Evolutionary conservation across 2,888 invertebrate genomes (phyloP).

Genomic region (Leptarthrus brevirostris): DNA sequence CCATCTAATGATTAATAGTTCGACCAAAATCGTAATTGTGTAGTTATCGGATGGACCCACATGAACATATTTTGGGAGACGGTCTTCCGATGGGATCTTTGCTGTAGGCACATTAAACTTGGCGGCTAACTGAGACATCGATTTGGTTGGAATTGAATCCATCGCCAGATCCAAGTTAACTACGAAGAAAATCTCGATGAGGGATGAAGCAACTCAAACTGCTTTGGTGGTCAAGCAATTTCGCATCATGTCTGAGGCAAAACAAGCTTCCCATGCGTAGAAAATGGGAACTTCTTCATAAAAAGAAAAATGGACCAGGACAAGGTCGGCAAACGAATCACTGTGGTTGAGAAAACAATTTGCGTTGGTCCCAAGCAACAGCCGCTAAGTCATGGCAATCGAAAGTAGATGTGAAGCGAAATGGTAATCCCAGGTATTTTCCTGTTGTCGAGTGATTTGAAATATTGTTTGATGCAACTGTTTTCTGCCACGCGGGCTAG

Average conservation of each 20-base stretch:
- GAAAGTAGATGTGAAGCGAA: not conserved
- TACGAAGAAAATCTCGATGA: not conserved
- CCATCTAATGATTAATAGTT: constrained; percentile 48
- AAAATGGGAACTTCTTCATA: not conserved
- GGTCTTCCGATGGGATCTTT: constrained; percentile 1
- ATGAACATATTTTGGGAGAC: not conserved
- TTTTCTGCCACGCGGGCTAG: not conserved
- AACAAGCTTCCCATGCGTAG: not conserved
- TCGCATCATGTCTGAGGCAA: constrained; percentile 24
- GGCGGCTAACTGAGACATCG: constrained; percentile 1
- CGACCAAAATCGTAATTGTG: constrained; percentile 38
- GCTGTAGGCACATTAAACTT: constrained; percentile 16
- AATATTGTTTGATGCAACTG: constrained; percentile 19
- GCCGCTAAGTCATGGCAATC: no score
- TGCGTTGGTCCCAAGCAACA: no score
- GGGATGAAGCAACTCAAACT: constrained; percentile 10
- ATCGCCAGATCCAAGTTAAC: no score
- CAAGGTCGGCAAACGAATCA: no score
- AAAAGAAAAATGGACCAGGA: no score
- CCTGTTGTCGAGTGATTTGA: constrained; percentile 4
- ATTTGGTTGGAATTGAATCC: constrained; percentile 6
- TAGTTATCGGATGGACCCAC: constrained; percentile 43
- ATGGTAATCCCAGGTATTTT: not conserved
- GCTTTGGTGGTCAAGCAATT: constrained; percentile 29
- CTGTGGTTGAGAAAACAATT: no score